Percentiles rank a stretch among this genome's conserved stretches.
phyloP scores from a whole-genome alignment of 1,140 invertebrate genomes.

The Proales similis region DNA sequence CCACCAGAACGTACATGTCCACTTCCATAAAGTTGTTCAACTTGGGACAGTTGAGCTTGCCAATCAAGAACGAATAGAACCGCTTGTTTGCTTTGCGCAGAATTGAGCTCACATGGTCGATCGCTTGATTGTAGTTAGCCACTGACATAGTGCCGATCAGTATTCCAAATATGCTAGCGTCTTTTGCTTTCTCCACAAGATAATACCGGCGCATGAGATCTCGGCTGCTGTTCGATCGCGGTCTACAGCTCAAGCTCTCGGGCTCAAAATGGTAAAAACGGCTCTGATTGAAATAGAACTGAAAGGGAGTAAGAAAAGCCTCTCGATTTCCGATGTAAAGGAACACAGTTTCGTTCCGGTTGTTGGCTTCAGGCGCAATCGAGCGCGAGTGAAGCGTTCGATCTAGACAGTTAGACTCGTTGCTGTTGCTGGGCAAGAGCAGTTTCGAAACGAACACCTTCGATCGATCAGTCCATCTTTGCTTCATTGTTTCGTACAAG shows the following conservation, averaged over 20 bases:
- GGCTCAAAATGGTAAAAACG: slow-evolving; percentile 39
- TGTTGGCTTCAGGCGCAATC: too few relatives aligned
- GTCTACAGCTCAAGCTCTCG: not conserved
- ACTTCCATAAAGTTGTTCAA: slow-evolving; percentile 86
- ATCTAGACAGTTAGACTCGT: not conserved
- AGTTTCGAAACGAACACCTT: slow-evolving; percentile 5
- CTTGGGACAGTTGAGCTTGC: slow-evolving; percentile 82
- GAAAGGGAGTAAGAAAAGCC: slow-evolving; percentile 1
- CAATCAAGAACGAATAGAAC: slow-evolving; percentile 79
- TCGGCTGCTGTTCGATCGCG: slow-evolving; percentile 41
- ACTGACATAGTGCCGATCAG: slow-evolving; percentile 78
- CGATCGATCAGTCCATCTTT: not conserved
- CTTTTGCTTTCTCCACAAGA: slow-evolving; percentile 77
- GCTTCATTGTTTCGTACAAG: not conserved
- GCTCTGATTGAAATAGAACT: slow-evolving; percentile 36
- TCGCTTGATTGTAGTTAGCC: slow-evolving; percentile 67
- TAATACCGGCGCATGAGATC: slow-evolving; percentile 68
- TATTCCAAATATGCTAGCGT: slow-evolving; percentile 75
- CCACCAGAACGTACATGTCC: slow-evolving; percentile 78
- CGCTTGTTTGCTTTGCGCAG: slow-evolving; percentile 70
- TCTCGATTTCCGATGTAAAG: slow-evolving; percentile 26
- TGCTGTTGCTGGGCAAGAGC: not conserved
- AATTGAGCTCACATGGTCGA: slow-evolving; percentile 66
- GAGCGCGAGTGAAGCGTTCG: too few relatives aligned
- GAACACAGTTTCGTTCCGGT: too few relatives aligned